These are phyloP conservation scores for Mimumesa dahlbomi DNA, from an alignment of 2,888 invertebrate genomes.

Conservation along the genomic window DNA sequence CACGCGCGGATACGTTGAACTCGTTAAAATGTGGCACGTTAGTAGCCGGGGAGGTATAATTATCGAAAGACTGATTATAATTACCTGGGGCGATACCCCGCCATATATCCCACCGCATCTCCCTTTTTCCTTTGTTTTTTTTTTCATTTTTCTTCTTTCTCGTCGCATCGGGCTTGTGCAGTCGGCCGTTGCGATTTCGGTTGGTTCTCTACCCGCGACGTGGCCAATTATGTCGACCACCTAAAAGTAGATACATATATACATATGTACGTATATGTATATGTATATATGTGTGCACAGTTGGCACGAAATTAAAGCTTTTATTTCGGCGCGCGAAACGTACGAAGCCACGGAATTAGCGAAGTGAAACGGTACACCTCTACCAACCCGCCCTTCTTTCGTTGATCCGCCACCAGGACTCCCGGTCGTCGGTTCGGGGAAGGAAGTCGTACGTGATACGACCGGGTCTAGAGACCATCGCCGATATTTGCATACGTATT, in stretches of 20 bases:
- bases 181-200: too few relatives aligned
- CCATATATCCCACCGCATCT: too few relatives aligned
- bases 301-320: constrained; percentile 52
- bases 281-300: neutral
- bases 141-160: neutral
- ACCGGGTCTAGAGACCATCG: constrained; percentile 28
- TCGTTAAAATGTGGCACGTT: neutral
- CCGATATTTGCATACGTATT: constrained; percentile 18
- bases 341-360: constrained; percentile 52
- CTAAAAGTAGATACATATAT: too few relatives aligned
- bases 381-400: neutral
- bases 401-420: constrained; percentile 1
- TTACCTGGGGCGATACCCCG: too few relatives aligned
- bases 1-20: too few relatives aligned
- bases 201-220: too few relatives aligned
- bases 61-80: neutral
- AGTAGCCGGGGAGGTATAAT: neutral
- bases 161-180: too few relatives aligned
- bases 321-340: constrained; percentile 57
- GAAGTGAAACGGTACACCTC: constrained; percentile 53
- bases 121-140: neutral
- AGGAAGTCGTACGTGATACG: constrained; percentile 39
- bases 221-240: too few relatives aligned
- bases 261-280: neutral
- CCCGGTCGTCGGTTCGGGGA: constrained; percentile 34